A percentile compares a stretch with the other conserved stretches of the same genome.
Conservation (phyloP, 2,113 vertebrate genomes). For the Tinamus guttatus region DNA sequence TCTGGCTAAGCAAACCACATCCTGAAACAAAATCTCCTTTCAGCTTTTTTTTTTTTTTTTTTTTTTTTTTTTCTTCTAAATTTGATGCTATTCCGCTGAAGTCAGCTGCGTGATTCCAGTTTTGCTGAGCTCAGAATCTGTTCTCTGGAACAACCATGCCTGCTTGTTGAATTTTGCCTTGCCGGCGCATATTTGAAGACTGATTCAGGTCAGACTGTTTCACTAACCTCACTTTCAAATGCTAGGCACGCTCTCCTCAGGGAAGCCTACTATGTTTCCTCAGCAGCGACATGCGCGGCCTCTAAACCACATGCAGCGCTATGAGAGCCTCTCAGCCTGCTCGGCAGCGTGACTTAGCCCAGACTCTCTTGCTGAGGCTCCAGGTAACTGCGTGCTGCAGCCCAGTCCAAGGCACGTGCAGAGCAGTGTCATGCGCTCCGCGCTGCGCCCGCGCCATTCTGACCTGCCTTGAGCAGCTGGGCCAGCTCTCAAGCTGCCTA, state of each 20-base stretch:
- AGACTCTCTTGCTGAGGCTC: background rate
- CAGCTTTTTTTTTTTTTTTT: background rate
- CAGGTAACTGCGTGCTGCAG: background rate
- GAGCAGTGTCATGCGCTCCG: background rate
- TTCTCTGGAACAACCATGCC: background rate
- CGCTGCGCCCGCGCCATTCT: rapidly evolving
- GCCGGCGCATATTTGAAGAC: background rate
- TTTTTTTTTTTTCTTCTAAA: too few species aligned
- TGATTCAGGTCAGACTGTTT: background rate
- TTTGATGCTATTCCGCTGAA: background rate
- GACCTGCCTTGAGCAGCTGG: background rate
- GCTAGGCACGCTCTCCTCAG: background rate
- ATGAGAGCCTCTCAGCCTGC: background rate
- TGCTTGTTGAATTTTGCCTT: background rate
- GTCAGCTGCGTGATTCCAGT: background rate
- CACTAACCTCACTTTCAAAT: background rate
- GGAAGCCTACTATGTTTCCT: background rate
- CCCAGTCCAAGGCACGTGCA: background rate
- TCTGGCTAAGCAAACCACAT: conserved; percentile 9
- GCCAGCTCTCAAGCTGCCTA: background rate
- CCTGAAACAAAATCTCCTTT: background rate
- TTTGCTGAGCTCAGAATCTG: background rate
- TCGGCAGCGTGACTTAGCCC: background rate
- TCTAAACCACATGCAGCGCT: background rate
- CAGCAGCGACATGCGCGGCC: rapidly evolving